A percentile compares a stretch with the other conserved stretches of the same genome.
phyloP scores from a whole-genome alignment of 2,888 invertebrate species.

The Minunthozetes semirufus region DNA sequence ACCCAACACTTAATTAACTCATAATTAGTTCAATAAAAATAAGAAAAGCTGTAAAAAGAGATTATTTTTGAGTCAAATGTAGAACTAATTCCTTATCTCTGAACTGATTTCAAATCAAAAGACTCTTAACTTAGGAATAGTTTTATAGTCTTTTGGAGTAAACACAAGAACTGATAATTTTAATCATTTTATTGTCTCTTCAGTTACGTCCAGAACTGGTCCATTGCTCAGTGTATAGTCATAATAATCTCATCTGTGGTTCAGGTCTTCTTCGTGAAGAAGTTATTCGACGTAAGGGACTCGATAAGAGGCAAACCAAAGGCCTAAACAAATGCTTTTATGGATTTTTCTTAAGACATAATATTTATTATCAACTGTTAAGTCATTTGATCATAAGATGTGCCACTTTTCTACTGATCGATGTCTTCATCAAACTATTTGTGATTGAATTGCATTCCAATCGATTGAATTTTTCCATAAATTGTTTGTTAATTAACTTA shows the following conservation, averaged over 20 bases:
- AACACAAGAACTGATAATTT: not conserved
- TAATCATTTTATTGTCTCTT: not conserved
- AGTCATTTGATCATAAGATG: not conserved
- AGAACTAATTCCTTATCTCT: not conserved
- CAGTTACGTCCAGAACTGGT: conserved; percentile 69
- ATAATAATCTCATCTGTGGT: conserved; percentile 68
- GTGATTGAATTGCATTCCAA: no score
- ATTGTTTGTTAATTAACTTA: no score
- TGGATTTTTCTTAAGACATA: not conserved
- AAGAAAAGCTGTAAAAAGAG: not conserved
- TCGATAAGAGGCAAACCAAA: conserved; percentile 31
- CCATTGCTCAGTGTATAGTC: conserved; percentile 73
- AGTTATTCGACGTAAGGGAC: conserved; percentile 70
- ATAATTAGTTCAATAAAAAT: conserved; percentile 58
- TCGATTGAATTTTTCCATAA: no score
- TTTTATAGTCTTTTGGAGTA: not conserved
- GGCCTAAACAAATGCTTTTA: not conserved
- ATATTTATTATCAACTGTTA: not conserved
- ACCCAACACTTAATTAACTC: conserved; percentile 73
- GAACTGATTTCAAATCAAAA: not conserved
- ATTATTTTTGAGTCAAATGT: not conserved
- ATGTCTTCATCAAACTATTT: no score
- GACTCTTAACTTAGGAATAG: not conserved
- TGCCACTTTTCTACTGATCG: not conserved
- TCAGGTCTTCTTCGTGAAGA: conserved; percentile 80